Percentiles rank a stretch among this genome's conserved stretches.
phyloP scores from a whole-genome alignment of 2,113 vertebrate genomes.

The Silurus meridionalis region DNA sequence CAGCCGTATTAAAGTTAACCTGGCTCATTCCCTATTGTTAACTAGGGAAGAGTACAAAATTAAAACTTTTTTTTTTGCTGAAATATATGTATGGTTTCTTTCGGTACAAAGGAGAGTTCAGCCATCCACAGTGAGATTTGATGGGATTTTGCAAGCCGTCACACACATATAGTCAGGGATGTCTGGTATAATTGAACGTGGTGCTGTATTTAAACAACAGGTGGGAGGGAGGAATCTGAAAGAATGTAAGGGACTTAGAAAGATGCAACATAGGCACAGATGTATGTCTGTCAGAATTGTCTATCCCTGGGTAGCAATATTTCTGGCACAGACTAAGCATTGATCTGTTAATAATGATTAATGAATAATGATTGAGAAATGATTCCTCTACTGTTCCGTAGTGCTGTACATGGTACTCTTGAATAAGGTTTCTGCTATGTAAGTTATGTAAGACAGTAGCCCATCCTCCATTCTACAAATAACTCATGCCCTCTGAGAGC shows the following conservation, averaged over 20 bases:
- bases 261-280: background rate
- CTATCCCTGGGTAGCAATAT: background rate
- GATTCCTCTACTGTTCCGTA: background rate
- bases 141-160: background rate
- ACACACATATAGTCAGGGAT: conserved; percentile 64
- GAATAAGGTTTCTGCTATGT: conserved; percentile 7
- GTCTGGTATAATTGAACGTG: conserved; percentile 51
- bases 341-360: conserved; percentile 28
- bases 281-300: background rate
- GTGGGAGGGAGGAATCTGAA: conserved; percentile 46
- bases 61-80: background rate
- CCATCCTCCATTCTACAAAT: conserved; percentile 26
- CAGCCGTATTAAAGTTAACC: background rate
- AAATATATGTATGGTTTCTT: background rate
- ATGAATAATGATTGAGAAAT: background rate
- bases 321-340: conserved; percentile 20
- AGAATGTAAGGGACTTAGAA: background rate
- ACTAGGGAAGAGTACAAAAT: background rate
- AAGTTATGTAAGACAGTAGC: conserved; percentile 7
- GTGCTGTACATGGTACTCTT: background rate
- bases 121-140: background rate
- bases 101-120: background rate
- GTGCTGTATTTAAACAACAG: conserved; percentile 67
- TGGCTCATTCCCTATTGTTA: background rate
- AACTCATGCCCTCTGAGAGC: background rate